These are phyloP conservation scores for Melanostigma gelatinosum DNA, from an alignment of 2,113 vertebrate species.

Conservation along the genomic window DNA sequence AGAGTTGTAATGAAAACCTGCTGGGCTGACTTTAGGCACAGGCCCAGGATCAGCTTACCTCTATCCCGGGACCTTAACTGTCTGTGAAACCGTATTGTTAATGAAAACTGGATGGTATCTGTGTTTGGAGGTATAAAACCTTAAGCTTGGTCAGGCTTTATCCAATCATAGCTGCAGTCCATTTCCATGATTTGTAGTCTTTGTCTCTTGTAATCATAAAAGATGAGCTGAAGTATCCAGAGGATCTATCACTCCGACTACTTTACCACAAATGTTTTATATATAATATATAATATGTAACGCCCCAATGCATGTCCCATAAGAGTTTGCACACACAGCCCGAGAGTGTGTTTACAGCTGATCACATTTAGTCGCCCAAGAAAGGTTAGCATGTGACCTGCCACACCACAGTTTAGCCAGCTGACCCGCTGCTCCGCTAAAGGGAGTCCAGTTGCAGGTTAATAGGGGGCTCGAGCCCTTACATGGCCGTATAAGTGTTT, in stretches of 20 bases:
- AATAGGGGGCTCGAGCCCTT: conserved; percentile 56
- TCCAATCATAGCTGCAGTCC: background rate
- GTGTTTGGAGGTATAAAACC: conserved; percentile 18
- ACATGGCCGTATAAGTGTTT: conserved; percentile 48
- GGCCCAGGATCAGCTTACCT: conserved; percentile 70
- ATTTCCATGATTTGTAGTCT: background rate
- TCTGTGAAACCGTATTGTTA: conserved; percentile 52
- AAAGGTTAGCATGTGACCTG: conserved; percentile 42
- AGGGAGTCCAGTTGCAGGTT: conserved; percentile 64
- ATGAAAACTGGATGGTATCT: conserved; percentile 27
- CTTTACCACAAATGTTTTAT: conserved; percentile 9
- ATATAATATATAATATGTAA: background rate
- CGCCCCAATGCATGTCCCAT: background rate
- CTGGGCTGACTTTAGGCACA: conserved; percentile 68
- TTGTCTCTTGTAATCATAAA: conserved; percentile 10
- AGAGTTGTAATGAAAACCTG: conserved; percentile 83
- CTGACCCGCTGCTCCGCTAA: conserved; percentile 36
- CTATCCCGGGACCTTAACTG: conserved; percentile 43
- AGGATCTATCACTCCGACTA: background rate
- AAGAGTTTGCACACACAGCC: background rate
- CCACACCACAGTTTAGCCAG: conserved; percentile 27
- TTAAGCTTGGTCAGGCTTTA: background rate
- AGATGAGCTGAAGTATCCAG: background rate
- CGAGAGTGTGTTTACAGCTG: conserved; percentile 13
- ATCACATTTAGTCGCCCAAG: conserved; percentile 23